Base-by-base conservation (phyloP, 2,888 invertebrate genomes). In the Trypoxylon attenuatum region DNA sequence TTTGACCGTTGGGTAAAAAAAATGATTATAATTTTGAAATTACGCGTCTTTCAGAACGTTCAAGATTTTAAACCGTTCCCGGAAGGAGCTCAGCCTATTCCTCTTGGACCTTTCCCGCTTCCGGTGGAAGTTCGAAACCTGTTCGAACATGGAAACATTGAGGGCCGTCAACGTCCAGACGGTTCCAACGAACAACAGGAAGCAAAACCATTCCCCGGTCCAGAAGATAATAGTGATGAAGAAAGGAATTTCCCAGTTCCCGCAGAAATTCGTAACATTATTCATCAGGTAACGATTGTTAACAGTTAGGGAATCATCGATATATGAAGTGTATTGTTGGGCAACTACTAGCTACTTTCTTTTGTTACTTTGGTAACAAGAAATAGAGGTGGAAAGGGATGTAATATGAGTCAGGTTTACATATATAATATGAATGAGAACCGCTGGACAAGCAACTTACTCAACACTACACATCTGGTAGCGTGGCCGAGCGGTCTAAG, bases 401-500 rank as follows among this genome's bases (percentile, higher is more conserved):
- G n/a, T n/a, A n/a, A n/a, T n/a, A n/a, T n/a, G n/a, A n/a, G n/a
- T n/a, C n/a, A n/a, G n/a, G n/a, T n/a, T 5, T 22, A 15, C 33
- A 5, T 50, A 43, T 10, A 5, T 19, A 52, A 52, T 5, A 16
- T 10, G 18, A 57, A 66, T 57, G 66, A 57, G 66, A 57, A 53
- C 46, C 57, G 5, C 58, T 55, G 59, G 15, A 54, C 21, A 21
- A 1, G 46, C 13, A 55, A 55, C 19, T 55, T 47, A 5, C 15
- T 16, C 3, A 0, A 0, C 0, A 2, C 0, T 0, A 2, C 8
- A 13, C 3, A 60, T 16, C 13, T 5, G 82, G 80, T 82, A 80
- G 81, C 81, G 80, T 81, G 80, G 81, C 82, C 83, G 84, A 85
- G 84, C 83, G 83, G 84, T 85, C 84, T 83, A 82, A 84, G 84